phyloP scores from a whole-genome alignment of 2,797 vertebrate genomes.

The Gallinago solitaria region DNA sequence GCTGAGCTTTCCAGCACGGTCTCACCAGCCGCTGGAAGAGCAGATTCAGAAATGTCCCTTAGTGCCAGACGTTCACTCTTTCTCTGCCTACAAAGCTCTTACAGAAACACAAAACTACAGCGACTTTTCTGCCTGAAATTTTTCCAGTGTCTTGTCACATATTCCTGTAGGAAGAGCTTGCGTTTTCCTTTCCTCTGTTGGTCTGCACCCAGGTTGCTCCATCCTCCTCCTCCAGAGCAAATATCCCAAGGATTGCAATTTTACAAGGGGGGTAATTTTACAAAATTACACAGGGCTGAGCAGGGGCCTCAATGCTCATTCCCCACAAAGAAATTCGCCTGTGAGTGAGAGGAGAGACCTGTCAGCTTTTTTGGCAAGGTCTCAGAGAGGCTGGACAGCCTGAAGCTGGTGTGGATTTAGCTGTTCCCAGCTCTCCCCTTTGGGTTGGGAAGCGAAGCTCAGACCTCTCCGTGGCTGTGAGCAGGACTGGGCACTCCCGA shows the following conservation, averaged over 20 bases:
- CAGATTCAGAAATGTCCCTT: background rate
- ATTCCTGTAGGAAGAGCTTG: background rate
- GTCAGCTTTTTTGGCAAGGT: background rate
- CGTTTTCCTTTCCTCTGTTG: background rate
- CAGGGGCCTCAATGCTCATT: accelerated
- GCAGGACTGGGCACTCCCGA: background rate
- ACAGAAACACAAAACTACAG: background rate
- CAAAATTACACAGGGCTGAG: background rate
- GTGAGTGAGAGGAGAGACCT: too few species aligned
- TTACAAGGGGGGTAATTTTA: too few species aligned
- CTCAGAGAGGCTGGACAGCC: background rate
- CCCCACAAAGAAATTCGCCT: background rate
- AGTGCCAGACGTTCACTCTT: background rate
- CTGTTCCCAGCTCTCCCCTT: background rate
- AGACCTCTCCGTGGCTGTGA: background rate
- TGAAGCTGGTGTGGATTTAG: background rate
- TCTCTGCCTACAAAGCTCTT: background rate
- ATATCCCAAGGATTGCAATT: background rate
- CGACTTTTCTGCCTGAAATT: background rate
- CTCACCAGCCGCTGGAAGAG: background rate
- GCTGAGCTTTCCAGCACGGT: background rate
- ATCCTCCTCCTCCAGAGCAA: background rate
- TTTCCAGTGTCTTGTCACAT: background rate
- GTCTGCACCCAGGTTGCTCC: background rate
- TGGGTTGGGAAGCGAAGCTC: background rate